Conservation (phyloP, 1,140 invertebrate species). For the Halesus radiatus region DNA sequence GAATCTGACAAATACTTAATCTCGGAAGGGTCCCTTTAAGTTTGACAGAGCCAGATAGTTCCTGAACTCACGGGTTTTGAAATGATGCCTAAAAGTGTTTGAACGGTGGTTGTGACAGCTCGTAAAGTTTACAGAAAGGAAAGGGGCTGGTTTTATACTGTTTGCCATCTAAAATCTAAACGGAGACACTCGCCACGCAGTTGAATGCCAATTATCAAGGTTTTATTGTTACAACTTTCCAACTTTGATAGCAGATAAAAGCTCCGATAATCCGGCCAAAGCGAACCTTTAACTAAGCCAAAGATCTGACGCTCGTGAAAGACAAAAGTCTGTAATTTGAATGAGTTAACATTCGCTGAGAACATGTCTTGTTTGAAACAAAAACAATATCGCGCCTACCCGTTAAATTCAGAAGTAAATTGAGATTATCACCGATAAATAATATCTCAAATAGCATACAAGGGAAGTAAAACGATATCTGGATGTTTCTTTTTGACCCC, state of each 20-base stretch:
- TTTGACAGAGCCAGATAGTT: slow-evolving; percentile 33
- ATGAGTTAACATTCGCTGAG: too few species aligned
- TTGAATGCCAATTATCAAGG: slow-evolving; percentile 32
- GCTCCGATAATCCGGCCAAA: not conserved
- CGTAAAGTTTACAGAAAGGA: slow-evolving; percentile 10
- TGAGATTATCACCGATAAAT: too few species aligned
- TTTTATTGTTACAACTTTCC: slow-evolving; percentile 31
- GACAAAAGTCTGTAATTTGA: too few species aligned
- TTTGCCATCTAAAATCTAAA: slow-evolving; percentile 3
- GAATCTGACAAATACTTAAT: slow-evolving; percentile 17
- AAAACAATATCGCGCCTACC: too few species aligned
- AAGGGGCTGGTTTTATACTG: slow-evolving; percentile 21
- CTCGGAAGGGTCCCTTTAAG: not conserved
- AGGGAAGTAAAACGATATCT: too few species aligned
- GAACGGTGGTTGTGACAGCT: slow-evolving; percentile 24
- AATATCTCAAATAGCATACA: too few species aligned
- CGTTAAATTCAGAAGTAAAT: too few species aligned
- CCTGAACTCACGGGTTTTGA: not conserved
- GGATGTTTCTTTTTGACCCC: too few species aligned
- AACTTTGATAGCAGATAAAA: slow-evolving; percentile 25
- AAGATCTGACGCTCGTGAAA: not conserved
- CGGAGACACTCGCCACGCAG: slow-evolving; percentile 25
- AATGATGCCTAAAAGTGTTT: slow-evolving; percentile 38
- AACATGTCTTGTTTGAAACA: too few species aligned
- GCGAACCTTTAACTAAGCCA: not conserved